A percentile compares a stretch with the other conserved stretches of the same genome.
Evolutionary conservation across 2,888 invertebrate genomes (phyloP).

Genomic region (Arenicola marina): DNA sequence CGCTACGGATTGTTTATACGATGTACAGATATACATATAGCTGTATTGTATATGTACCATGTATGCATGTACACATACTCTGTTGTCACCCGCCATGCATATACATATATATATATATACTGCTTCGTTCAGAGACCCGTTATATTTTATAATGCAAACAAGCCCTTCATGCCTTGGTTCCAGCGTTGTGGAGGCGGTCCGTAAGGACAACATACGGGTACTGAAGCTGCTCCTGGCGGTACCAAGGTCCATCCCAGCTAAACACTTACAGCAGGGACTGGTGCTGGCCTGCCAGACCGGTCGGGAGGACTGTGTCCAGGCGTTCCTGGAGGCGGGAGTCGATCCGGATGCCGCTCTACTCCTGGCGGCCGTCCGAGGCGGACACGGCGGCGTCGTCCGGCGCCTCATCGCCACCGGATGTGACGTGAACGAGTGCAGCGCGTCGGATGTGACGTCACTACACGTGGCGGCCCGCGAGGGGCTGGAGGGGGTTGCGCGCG

Average conservation of each 20-base stretch:
- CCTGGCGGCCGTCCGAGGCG: constrained; percentile 32
- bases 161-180: too few relatives aligned
- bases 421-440: constrained; percentile 29
- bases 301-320: neutral
- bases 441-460: constrained; percentile 36
- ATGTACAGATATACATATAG: too few relatives aligned
- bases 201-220: neutral
- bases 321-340: neutral
- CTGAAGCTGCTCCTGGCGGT: neutral
- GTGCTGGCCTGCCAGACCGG: neutral
- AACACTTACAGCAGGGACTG: neutral
- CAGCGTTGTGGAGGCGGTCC: neutral
- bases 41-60: too few relatives aligned
- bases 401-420: constrained; percentile 23
- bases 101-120: too few relatives aligned
- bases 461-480: constrained; percentile 44
- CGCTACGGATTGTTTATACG: too few relatives aligned
- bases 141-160: too few relatives aligned
- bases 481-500: constrained; percentile 36
- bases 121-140: too few relatives aligned
- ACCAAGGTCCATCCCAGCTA: neutral
- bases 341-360: neutral
- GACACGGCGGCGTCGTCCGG: constrained; percentile 15
- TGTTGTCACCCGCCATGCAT: too few relatives aligned
- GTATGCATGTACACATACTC: too few relatives aligned